Base-by-base conservation (phyloP, 2,888 invertebrate species). In the Plagodis pulveraria region DNA sequence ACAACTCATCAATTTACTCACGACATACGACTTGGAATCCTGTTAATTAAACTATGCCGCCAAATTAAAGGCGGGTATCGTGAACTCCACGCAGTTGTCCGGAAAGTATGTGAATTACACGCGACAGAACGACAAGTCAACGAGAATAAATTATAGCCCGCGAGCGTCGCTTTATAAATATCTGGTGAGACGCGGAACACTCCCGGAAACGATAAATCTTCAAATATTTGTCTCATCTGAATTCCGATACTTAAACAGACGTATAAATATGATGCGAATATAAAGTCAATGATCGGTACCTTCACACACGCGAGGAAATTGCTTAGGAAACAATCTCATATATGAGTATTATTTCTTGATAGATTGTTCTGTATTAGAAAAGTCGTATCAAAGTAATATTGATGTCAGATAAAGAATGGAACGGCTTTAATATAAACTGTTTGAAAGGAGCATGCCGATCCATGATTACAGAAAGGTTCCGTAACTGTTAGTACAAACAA, bases 41-140 rank as follows among this genome's bases (percentile, higher is more conserved):
- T 80, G 86, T 86, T 89, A 90, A 89, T 89, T 89, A 90, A 91
- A 91, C 86, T 87, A 86, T 87, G 81, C 83, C 80, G 70, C 81
- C 76, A 78, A 88, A 88, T 87, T 87, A 84, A 84, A 81, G 72
- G 72, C 67, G 76, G 71, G 74, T 74, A 74, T 73, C 65, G 68
- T 71, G 62, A 62, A n/a, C 51, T 53, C 47, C 62, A 46, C 60
- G 69, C 65, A 63, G 68, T 66, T 69, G 56, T 53, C 59, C 56
- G 62, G 62, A 73, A 78, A 77, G 73, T 77, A 76, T 77, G 70
- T 67, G 58, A 63, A 68, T 72, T 66, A 72, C 60, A 58, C 63
- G 50, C 63, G 56, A 47, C 48, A 51, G 55, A 54, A 58, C 41
- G 47, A 42, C 57, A 56, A 62, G 50, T 56, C 50, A 48, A 53